Evolutionary conservation across 2,888 invertebrate species (phyloP), one percentile per base, ranked within the genome.

Genomic region (Orchesellides sinensis): DNA sequence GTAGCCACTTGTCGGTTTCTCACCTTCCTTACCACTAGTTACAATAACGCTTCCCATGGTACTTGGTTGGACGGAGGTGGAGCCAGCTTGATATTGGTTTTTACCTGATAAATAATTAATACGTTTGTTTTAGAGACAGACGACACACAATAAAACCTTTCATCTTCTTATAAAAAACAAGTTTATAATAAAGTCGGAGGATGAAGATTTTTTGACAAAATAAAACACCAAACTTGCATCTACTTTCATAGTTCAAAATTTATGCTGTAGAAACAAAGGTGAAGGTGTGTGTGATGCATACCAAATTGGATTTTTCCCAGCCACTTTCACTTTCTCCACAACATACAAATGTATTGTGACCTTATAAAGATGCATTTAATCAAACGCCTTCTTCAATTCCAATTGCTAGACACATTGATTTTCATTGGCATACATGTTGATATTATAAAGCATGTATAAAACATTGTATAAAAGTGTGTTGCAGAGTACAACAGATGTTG

Each of bases 1-100:
- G 80, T 83, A 81, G 65, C 82, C 86, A 79, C 79, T 79, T 59
- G 70, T 79, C 79, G 69, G 61, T 63, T 56, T 79, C 70, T 70
- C 79, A 63, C 79, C 79, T 65, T 79, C 79, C 70, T 79, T 79
- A 29, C 54, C 79, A 72, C 79, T 79, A 54, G 70, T 70, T 25
- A 79, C 79, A 25, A 78, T 52, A 47, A 79, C 79, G 27, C 14
- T 70, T 52, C 79, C 79, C 54, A 49, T 21, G 21, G 52, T 47
- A 69, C 69, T 59, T 45, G 35, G 61, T 17, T 61, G 79, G 70
- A 70, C 70, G 79, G 70, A 70, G 45, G 79, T 47, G 63, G 63
- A 27, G 49, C 63, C 70, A 32, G n/a, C n/a, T n/a, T 27, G 17
- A n/a, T n/a, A n/a, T n/a, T n/a, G n/a, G n/a, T 72, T 25, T 49